Evolutionary conservation across 2,888 invertebrate species (phyloP), one percentile per base, ranked within the genome.

Genomic region (Torymus tubicola): DNA sequence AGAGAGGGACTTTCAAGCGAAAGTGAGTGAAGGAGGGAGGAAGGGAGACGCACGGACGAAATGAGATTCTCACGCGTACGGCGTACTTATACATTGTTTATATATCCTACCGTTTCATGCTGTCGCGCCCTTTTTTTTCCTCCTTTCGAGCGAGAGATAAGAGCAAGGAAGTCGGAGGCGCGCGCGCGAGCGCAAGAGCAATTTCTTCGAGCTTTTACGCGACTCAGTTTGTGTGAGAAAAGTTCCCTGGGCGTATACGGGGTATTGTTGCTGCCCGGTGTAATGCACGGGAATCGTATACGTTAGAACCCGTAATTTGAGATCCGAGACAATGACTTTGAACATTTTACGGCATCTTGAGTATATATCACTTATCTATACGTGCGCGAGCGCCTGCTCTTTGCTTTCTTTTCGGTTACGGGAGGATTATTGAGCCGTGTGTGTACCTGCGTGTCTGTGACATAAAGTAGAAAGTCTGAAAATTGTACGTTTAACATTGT

Each of bases 141-240:
- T 50, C 24, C 42, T 14, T 18, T 61, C 50, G 16, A 14, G 13
- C 2, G 12, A 42, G 57, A 58, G 12, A 57, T 55, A 31, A 70
- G 14, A 16, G 11, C 12, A 31, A 24, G 14, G 61, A 55, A 52
- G 64, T 53, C 24, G 52, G n/a, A 16, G 24, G 31, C 4, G 12
- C 8, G 10, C 64, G n/a, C n/a, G n/a, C n/a, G n/a, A n/a, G n/a
- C n/a, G n/a, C n/a, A 63, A 14, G 21, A 63, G 14, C n/a, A 52
- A 21, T 18, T 12, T 14, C 42, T 64, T 50, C 31, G 16, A 53
- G 52, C 55, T 63, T 55, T 55, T 63, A 55, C 60, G 18, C 42
- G 55, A 63, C 63, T 76, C 69, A 18, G 53, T 76, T 76, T 67
- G 53, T 69, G 67, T 69, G 67, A 76, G 75, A 76, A 68, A 68